Evolutionary conservation across 2,888 invertebrate species (phyloP).

Genomic region (Dicyrtoma fusca): DNA sequence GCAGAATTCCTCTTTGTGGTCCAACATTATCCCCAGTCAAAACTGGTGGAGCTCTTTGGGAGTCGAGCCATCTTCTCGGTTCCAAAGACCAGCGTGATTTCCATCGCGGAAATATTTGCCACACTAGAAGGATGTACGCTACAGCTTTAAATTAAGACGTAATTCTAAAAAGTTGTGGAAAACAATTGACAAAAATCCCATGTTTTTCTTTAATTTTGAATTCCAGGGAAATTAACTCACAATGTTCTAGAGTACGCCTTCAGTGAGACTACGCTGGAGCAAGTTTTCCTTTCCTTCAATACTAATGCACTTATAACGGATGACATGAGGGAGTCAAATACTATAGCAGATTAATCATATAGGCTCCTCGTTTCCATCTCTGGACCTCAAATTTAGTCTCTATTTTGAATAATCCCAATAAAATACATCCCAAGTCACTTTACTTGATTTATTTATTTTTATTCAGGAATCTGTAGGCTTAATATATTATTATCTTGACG

Average conservation of each 20-base stretch:
- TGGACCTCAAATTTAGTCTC: no score
- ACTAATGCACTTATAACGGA: no score
- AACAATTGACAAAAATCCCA: neutral
- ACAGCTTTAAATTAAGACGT: no score
- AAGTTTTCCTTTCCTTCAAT: slow-evolving; percentile 78
- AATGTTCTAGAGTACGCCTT: slow-evolving; percentile 87
- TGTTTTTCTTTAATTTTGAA: slow-evolving; percentile 64
- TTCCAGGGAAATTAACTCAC: slow-evolving; percentile 67
- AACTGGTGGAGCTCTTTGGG: slow-evolving; percentile 75
- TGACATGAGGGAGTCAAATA: no score
- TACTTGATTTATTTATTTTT: no score
- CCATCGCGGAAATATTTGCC: slow-evolving; percentile 76
- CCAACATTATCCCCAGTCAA: slow-evolving; percentile 71
- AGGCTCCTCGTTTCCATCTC: no score
- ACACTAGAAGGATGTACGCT: slow-evolving; percentile 79
- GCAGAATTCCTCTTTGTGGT: slow-evolving; percentile 64
- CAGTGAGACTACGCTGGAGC: slow-evolving; percentile 86
- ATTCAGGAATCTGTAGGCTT: no score
- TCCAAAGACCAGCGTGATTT: slow-evolving; percentile 75
- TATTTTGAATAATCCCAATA: no score
- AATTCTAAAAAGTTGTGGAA: no score
- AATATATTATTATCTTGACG: no score
- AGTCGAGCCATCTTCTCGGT: slow-evolving; percentile 79
- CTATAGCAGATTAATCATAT: no score
- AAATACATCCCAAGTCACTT: no score